Conservation (phyloP, 2,113 vertebrate genomes). For the Pungitius pungitius region DNA sequence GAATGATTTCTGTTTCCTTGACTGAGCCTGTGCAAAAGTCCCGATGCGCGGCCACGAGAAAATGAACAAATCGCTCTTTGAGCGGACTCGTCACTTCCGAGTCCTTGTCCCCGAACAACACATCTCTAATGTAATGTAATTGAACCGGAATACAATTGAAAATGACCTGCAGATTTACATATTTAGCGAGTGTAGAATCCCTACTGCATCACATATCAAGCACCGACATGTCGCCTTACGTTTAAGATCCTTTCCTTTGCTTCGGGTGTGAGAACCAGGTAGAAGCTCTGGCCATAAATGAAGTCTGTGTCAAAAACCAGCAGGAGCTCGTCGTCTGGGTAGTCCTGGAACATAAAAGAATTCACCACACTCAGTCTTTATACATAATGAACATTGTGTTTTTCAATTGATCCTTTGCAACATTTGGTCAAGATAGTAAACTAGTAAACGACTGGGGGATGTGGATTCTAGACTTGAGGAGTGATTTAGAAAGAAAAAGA, state of each 20-base stretch:
- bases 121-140: no score
- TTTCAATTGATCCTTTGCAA: background rate
- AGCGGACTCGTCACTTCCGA: no score
- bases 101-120: no score
- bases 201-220: background rate
- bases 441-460: no score
- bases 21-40: no score
- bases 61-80: no score
- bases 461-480: background rate
- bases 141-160: no score
- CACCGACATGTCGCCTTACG: constrained; percentile 72
- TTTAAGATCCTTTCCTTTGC: constrained; percentile 84
- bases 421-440: background rate
- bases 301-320: constrained; percentile 88
- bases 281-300: constrained; percentile 88
- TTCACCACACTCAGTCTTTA: background rate
- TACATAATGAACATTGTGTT: background rate
- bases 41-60: no score
- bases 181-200: background rate
- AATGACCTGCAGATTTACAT: no score
- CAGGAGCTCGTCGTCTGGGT: constrained; percentile 90
- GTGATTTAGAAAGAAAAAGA: background rate
- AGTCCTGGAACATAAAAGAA: constrained; percentile 79
- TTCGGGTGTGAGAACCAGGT: constrained; percentile 87
- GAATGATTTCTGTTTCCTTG: no score